Evolutionary conservation across 2,113 vertebrate species (phyloP), one percentile per base, ranked within the genome.

Genomic region (Gambusia affinis): DNA sequence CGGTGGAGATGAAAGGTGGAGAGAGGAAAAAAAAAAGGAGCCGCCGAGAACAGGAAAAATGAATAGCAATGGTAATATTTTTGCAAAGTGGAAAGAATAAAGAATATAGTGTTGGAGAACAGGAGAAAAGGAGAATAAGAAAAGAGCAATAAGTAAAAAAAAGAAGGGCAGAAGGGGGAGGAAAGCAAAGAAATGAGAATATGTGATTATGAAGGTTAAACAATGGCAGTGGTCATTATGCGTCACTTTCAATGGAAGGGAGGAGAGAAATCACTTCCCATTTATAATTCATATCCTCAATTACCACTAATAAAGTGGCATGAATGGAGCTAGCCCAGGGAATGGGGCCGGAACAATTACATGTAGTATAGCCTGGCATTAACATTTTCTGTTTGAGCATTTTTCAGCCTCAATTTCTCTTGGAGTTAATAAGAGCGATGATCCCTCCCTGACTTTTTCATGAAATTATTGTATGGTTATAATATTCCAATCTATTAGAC

Each of bases 261-360:
- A 86, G 88, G 81, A 91, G 82, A 89, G 83, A 90, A 90, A 91
- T 92, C 88, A 83, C 85, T 77, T 69, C 95, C 86, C 97, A 99
- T 99, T 98, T 96, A 98, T 99, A 99, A 99, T 99, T 99, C 98
- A 99, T 98, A 97, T 93, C 95, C 96, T 98, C 97, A 98, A 99
- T 99, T 99, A 99, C 96, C 98, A 97, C 98, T 98, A 98, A 99
- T 99, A 98, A 98, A 98, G 97, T 91, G 91, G 89, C 90, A 90
- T 87, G 97, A 89, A 90, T 90, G 90, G 88, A 87, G 96, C 96
- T 96, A 96, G 96, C 94, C 93, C 92, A 95, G 95, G 90, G 96
- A 96, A 97, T 94, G 96, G 90, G 91, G 95, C 93, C 95, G 95
- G 96, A 96, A 97, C 97, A 96, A 98, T 98, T 97, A 97, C 96